Percentiles rank a stretch among this genome's conserved stretches.
phyloP scores from a whole-genome alignment of 2,888 invertebrate genomes.

The Tiliacea citrago region DNA sequence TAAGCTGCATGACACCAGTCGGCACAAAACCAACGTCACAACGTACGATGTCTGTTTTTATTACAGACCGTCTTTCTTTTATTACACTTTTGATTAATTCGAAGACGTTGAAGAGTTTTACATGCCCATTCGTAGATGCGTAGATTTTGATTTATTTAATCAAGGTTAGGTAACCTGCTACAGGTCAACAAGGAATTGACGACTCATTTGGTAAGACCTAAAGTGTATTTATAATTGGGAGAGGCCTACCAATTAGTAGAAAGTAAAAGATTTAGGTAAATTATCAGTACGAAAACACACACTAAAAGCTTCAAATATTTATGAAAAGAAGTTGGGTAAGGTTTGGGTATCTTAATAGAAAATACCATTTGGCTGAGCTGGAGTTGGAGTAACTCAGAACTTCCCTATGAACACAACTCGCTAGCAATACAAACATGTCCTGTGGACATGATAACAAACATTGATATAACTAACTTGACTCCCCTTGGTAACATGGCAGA shows the following conservation, averaged over 20 bases:
- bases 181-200: background rate
- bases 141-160: background rate
- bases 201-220: background rate
- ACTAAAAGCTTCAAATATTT: no score
- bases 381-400: background rate
- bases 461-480: conserved; percentile 2
- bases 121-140: background rate
- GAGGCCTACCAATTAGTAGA: background rate
- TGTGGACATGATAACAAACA: background rate
- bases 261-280: background rate
- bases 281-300: background rate
- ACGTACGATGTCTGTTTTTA: conserved; percentile 39
- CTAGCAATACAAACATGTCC: background rate
- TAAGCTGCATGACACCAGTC: conserved; percentile 64
- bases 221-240: background rate
- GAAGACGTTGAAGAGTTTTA: background rate
- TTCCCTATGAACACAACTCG: background rate
- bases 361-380: background rate
- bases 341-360: background rate
- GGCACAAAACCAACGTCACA: conserved; percentile 61
- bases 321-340: no score
- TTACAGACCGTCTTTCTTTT: conserved; percentile 39
- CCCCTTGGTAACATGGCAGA: background rate
- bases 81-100: background rate
- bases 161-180: no score